Conservation (phyloP, 2,888 invertebrate species). For the Arctia plantaginis region DNA sequence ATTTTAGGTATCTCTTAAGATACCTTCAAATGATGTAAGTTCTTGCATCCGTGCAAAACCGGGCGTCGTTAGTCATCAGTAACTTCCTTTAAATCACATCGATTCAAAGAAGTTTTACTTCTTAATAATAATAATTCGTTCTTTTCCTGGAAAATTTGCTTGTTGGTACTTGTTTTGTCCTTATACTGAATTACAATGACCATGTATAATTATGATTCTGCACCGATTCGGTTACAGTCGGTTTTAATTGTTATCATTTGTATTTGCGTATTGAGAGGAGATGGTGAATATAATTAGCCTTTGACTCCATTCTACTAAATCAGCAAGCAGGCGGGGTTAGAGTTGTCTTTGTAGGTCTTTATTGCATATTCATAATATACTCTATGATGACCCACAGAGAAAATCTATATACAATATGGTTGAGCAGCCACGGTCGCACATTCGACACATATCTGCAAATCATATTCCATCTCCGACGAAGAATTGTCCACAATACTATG, state of each 20-base stretch:
- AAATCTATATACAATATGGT: too few relatives aligned
- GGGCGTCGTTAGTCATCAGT: background rate
- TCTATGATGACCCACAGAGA: too few relatives aligned
- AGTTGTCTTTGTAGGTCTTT: too few relatives aligned
- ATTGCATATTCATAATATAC: too few relatives aligned
- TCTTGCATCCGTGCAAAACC: background rate
- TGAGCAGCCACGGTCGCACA: too few relatives aligned
- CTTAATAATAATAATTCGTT: background rate
- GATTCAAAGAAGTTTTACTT: background rate
- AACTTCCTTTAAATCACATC: background rate
- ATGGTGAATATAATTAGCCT: constrained; percentile 7
- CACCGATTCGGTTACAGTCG: constrained; percentile 60
- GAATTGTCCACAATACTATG: too few relatives aligned
- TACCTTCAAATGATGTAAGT: too few relatives aligned
- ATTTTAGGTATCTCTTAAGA: background rate
- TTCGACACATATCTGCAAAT: too few relatives aligned
- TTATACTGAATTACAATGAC: background rate
- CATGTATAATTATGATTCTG: constrained; percentile 2
- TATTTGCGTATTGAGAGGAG: constrained; percentile 15
- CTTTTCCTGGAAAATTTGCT: background rate
- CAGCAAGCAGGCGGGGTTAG: background rate
- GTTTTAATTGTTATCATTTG: constrained; percentile 53
- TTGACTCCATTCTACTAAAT: background rate
- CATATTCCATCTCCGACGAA: too few relatives aligned
- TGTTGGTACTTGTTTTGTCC: background rate